These are phyloP conservation scores for Brachypteracias leptosomus DNA, from an alignment of 2,113 vertebrate species.

Conservation along the genomic window DNA sequence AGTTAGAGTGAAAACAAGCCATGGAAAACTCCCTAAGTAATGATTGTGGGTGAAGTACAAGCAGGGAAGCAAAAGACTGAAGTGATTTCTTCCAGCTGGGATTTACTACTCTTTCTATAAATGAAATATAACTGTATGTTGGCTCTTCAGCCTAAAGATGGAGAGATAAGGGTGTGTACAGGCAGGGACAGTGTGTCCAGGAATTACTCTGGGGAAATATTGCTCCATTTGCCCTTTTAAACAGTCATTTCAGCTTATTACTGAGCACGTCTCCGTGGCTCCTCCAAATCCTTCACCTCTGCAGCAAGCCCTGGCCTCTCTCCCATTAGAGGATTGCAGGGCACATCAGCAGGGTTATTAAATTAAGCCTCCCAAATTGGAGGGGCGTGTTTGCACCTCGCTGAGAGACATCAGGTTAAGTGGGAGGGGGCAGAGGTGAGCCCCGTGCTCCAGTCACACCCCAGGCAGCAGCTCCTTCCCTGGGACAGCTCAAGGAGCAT, in stretches of 20 bases:
- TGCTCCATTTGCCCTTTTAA: not conserved
- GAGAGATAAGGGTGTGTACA: not conserved
- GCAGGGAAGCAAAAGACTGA: not conserved
- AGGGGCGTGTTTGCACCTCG: not conserved
- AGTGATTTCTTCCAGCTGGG: not conserved
- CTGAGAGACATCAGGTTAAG: not conserved
- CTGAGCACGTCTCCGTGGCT: not conserved
- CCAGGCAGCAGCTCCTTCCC: not conserved
- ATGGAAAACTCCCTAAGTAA: not conserved
- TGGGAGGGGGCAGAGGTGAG: not conserved
- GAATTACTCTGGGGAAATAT: not conserved
- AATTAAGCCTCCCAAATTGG: not conserved
- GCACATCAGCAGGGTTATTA: not conserved
- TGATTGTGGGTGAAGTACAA: accelerated
- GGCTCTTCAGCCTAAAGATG: not conserved
- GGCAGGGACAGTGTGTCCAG: not conserved
- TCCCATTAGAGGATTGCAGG: not conserved
- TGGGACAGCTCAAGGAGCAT: not conserved
- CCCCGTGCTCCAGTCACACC: not conserved
- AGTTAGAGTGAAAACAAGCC: not conserved
- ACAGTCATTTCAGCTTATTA: not conserved
- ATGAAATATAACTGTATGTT: not conserved
- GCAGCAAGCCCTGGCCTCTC: not conserved
- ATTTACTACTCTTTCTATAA: not conserved
- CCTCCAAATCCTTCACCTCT: not conserved